These are phyloP conservation scores for Trachurus trachurus DNA, from an alignment of 2,797 vertebrate genomes.

Conservation along the genomic window DNA sequence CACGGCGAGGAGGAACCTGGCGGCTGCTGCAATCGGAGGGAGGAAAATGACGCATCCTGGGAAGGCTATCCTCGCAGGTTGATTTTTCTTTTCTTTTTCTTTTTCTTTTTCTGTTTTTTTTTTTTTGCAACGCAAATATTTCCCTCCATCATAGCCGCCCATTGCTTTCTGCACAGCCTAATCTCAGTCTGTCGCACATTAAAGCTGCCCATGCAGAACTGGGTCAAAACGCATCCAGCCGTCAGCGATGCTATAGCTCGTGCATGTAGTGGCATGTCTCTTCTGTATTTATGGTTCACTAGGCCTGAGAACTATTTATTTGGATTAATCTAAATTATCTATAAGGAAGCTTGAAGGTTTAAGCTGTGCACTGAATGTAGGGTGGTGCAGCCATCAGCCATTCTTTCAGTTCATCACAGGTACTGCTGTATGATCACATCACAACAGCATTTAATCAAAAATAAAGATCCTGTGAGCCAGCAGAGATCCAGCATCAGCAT, in stretches of 20 bases:
- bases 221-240: conserved; percentile 69
- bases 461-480: neutral
- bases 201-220: conserved; percentile 62
- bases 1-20: conserved; percentile 74
- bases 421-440: conserved; percentile 10
- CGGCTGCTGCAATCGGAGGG: conserved; percentile 82
- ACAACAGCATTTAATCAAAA: conserved; percentile 22
- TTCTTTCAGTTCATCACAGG: neutral
- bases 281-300: neutral
- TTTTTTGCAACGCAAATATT: neutral
- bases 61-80: conserved; percentile 88
- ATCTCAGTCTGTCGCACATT: conserved; percentile 65
- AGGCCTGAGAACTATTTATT: rapidly evolving
- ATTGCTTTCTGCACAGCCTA: conserved; percentile 22
- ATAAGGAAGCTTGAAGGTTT: neutral
- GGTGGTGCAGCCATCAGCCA: neutral
- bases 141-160: too few relatives aligned
- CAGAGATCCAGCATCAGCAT: neutral
- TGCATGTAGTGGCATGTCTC: conserved; percentile 5
- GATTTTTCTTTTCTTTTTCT: neutral
- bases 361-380: neutral
- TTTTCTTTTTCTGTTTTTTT: neutral
- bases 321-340: neutral
- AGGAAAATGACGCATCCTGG: conserved; percentile 83
- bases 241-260: conserved; percentile 46